A percentile compares a stretch with the other conserved stretches of the same genome.
Evolutionary conservation across 2,888 invertebrate species (phyloP).

Genomic region (Coleophora deauratella): DNA sequence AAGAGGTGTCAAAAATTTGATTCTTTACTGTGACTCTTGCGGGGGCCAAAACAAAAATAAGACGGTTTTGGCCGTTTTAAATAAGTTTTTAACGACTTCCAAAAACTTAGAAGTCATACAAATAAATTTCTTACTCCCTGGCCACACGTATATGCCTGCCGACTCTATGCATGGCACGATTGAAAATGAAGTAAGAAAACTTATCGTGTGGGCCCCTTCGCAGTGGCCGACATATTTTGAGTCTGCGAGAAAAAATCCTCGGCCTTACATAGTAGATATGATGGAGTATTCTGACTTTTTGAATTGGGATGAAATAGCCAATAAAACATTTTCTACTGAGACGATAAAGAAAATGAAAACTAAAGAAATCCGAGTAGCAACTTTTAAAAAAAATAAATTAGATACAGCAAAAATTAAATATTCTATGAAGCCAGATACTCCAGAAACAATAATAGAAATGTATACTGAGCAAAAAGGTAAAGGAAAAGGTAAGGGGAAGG

Average conservation of each 20-base stretch:
- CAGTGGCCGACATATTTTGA: conserved; percentile 9
- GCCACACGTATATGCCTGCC: conserved; percentile 26
- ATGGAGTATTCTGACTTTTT: conserved; percentile 10
- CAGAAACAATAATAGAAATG: no score
- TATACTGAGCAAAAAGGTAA: no score
- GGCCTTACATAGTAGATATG: conserved; percentile 14
- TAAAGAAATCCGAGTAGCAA: no score
- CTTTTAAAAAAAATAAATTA: no score
- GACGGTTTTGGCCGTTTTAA: conserved; percentile 14
- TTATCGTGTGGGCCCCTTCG: no score
- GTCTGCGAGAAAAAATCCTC: conserved; percentile 7
- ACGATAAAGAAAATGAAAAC: conserved; percentile 11
- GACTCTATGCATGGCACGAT: conserved; percentile 8
- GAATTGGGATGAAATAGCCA: conserved; percentile 6
- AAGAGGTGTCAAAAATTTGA: conserved; percentile 7
- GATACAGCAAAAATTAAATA: no score
- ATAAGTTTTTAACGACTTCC: conserved; percentile 16
- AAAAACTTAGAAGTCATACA: conserved; percentile 18
- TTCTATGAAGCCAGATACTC: no score
- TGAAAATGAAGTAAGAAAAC: conserved; percentile 10
- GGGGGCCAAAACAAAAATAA: conserved; percentile 19
- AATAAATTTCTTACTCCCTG: conserved; percentile 26
- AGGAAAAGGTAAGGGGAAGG: no score
- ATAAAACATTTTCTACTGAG: conserved; percentile 6
- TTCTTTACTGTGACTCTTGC: conserved; percentile 16